Base-by-base conservation (phyloP, 1,140 invertebrate genomes). In the Frieseomelitta varia region DNA sequence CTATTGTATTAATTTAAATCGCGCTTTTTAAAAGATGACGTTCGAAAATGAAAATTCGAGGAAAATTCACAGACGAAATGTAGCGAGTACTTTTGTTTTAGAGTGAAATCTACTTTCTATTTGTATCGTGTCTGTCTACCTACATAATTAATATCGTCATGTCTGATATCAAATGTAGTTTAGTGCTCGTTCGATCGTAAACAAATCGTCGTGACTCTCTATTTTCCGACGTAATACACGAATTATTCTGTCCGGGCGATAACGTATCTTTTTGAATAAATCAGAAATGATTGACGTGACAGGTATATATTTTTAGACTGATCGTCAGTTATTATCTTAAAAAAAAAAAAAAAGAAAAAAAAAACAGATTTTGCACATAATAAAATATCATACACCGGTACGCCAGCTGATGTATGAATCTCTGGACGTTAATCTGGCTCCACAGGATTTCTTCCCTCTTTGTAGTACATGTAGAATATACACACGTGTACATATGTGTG, bases 161-260 rank as follows among this genome's bases (percentile, higher is more conserved):
- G 63, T 71, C 19, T 69, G 71, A 78, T 79, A 74, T 47, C 68
- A 58, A 27, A 47, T 8, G 6, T 47, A 47, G 39, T 47, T 47
- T 47, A 47, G 24, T 51, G n/a, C 24, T 79, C 81, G 30, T 63
- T 65, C 55, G 73, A 61, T 58, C 55, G 53, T 75, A 53, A 75
- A 67, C 67, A 80, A 63, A 58, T n/a, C 51, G 55, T 15, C 58
- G 61, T 69, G 67, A 86, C 85, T 86, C 84, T 86, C 76, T 86
- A 86, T 63, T 80, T 55, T 19, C 30, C 30, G 11, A 55, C 76
- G 68, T 47, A 71, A 79, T 47, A 63, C 53, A 61, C 51, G 47
- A 47, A 63, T 55, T 78, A 78, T 53, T 78, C 63, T 78, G 34
- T 39, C 12, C 63, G 53, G 47, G 19, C n/a, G 39, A 56, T 72